A percentile compares a stretch with the other conserved stretches of the same genome.
phyloP scores from a whole-genome alignment of 2,888 invertebrate species.

The Agonopterix heracliana region DNA sequence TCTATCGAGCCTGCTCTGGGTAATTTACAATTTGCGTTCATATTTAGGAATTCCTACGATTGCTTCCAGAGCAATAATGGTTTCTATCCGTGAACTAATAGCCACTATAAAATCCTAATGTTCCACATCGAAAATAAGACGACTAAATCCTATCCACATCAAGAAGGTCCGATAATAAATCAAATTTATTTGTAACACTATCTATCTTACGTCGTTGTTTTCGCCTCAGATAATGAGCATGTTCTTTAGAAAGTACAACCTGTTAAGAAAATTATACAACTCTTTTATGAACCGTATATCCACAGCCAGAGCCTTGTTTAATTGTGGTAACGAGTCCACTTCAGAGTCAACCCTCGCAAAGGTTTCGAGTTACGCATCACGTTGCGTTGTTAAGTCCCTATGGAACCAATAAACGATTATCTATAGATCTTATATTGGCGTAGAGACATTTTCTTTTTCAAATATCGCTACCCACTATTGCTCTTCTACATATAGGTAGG shows the following conservation, averaged over 20 bases:
- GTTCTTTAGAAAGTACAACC: too few relatives aligned
- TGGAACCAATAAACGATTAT: neutral
- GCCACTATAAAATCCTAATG: conserved; percentile 4
- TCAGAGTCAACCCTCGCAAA: neutral
- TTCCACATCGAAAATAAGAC: conserved; percentile 2
- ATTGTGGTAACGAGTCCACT: neutral
- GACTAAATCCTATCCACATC: too few relatives aligned
- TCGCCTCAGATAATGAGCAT: too few relatives aligned
- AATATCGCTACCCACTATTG: neutral
- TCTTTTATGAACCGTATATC: too few relatives aligned
- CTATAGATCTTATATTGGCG: neutral
- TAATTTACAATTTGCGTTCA: conserved; percentile 59
- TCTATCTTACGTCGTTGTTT: too few relatives aligned
- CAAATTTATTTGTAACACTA: too few relatives aligned
- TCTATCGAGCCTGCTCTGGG: conserved; percentile 28
- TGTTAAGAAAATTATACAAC: too few relatives aligned
- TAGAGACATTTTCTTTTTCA: neutral
- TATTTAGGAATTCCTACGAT: conserved; percentile 36
- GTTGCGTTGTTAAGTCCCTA: neutral
- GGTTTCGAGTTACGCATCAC: neutral
- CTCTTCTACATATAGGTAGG: too few relatives aligned
- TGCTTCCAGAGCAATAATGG: neutral
- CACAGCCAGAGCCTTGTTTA: neutral
- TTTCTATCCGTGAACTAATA: too few relatives aligned
- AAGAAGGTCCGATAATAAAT: too few relatives aligned